Base-by-base conservation (phyloP, 30 jellyfish, hydroid and myxozoan genomes). In the Cassiopea andromeda region DNA sequence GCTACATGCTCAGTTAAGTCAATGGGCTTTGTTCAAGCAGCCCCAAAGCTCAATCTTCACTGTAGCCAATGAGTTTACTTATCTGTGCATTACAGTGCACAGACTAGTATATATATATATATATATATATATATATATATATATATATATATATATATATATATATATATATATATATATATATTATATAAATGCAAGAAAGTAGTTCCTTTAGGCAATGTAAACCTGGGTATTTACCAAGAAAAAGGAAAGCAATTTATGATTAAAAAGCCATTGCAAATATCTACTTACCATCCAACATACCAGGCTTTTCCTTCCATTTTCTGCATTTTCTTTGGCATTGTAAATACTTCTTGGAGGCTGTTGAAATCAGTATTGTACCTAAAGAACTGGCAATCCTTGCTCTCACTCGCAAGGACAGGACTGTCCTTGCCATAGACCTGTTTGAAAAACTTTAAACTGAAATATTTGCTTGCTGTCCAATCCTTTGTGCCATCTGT, bases 241-340 rank as follows among this genome's bases (percentile, higher is more conserved):
- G 38, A 27, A 27, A 27, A 27, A 27, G 38, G 38, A 27, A 27
- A 27, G 10, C 64, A 3, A 3, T 54, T 3, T 10, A 54, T 64
- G 6, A 64, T 2, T 14, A 17, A 64, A 16, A 64, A 64, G 15
- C 2, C 43, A 13, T 6, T 5, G 73, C 43, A 16, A 64, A 27
- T 2, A 64, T 64, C 4, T 19, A 90, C 98, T 79, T 75, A 94
- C 98, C 98, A 94, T 73, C 98, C 98, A 73, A 94, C 90, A 72
- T 94, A 94, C 98, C 98, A 94, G 6, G 97, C 92, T 59, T 73
- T 81, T n/a, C 98, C 98, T 69, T 94, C 89, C 97, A 89, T 90
- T 48, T 78, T 68, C 19, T 72, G 89, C 93, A 81, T 90, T 86
- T 90, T 90, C 69, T 84, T 90, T 54, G 98, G 96, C 98, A 94